Base-by-base conservation (phyloP, 2,113 vertebrate genomes). In the Muscicapa adusta region DNA sequence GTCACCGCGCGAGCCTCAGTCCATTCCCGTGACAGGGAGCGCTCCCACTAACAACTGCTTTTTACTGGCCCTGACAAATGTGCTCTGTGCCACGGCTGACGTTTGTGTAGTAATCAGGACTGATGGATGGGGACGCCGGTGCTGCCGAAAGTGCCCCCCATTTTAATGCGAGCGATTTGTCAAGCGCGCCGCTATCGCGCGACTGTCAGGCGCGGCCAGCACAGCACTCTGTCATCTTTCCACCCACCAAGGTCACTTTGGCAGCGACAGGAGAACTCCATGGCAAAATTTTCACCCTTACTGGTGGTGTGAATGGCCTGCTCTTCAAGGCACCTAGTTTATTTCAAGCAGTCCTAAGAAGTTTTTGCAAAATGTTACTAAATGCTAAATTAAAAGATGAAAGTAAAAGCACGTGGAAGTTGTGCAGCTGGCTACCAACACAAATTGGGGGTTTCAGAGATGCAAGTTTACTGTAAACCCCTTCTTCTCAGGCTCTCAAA, bases 161-260 rank as follows among this genome's bases (percentile, higher is more conserved):
- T 97, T 98, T 98, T 98, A 98, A 98, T 98, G 98, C 38, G 96
- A 97, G 97, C 93, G 63, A 98, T 98, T 98, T 98, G 98, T 98
- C 98, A 98, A 94, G 95, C 66, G 98, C 76, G 98, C 98, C 97
- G 98, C 97, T 97, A 97, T 98, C 94, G 96, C 97, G 91, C 88
- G 48, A 98, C 98, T 98, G 98, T 98, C 98, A 98, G 97, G 89
- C 88, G 51, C 74, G 31, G 96, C 97, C 97, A 84, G 94, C 91
- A 96, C 94, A 95, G 96, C 97, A 96, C 97, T 98, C 97, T 88
- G 98, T 98, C 98, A 98, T 98, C 97, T 98, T 94, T 97, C 96
- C 97, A 68, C 97, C 97, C 89, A 94, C 98, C 98, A 98, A 99
- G 98, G 98, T 98, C 98, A 98, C 98, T 98, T 98, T 98, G 98